Evolutionary conservation across 2,888 invertebrate species (phyloP).

Genomic region (Macaria notata): DNA sequence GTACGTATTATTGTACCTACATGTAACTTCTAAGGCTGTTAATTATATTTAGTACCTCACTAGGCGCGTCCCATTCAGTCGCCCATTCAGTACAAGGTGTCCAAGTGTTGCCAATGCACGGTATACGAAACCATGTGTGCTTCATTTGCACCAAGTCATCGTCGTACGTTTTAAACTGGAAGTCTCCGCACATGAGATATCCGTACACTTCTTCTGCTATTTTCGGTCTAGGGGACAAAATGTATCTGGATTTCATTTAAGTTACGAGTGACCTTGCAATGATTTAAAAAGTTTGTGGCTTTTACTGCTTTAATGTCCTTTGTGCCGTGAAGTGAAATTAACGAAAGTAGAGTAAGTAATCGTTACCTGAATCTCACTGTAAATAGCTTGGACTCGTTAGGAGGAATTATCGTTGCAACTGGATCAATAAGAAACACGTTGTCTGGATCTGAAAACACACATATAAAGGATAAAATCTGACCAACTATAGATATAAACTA

Average conservation of each 20-base stretch:
- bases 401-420: conserved; percentile 58
- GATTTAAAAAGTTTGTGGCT: no score
- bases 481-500: background rate
- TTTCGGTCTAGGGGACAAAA: conserved; percentile 54
- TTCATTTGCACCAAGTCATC: conserved; percentile 45
- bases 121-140: conserved; percentile 71
- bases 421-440: conserved; percentile 69
- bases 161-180: conserved; percentile 53
- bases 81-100: conserved; percentile 63
- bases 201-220: conserved; percentile 61
- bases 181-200: conserved; percentile 69
- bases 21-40: no score
- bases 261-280: no score
- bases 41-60: conserved; percentile 48
- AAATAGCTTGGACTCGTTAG: conserved; percentile 69
- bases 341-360: no score
- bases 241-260: no score
- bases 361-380: conserved; percentile 75
- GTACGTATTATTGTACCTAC: no score
- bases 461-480: conserved; percentile 1
- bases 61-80: conserved; percentile 67
- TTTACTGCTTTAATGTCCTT: no score
- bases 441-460: conserved; percentile 65
- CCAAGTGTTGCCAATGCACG: conserved; percentile 74
- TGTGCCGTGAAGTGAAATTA: no score